Base-by-base conservation (phyloP, 2,113 vertebrate genomes). In the Macaca fascicularis region DNA sequence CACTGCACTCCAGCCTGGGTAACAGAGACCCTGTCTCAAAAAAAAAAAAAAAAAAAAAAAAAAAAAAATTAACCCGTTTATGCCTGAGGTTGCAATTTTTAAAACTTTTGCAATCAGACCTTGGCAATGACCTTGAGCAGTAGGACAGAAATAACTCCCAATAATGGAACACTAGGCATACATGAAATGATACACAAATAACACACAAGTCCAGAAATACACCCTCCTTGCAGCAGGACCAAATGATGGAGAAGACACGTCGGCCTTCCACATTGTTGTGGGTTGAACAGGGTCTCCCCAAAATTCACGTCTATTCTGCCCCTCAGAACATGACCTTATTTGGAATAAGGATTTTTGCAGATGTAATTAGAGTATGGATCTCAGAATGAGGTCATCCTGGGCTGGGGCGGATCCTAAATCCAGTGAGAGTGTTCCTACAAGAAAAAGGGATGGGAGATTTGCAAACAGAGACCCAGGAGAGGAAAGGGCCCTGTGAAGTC, bases 361-460 rank as follows among this genome's bases (percentile, higher is more conserved):
- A 20, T n/a, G 64, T 69, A 57, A 12, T 79, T 74, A 82, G 88
- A 92, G 75, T 25, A 45, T 64, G 22, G 72, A 55, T 57, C 70
- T 96, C 75, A 67, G 50, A 95, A 67, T 55, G 85, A 87, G 70
- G 59, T 76, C 88, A 40, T 25, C 16, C 19, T 32, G 43, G 83
- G 30, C 38, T 45, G 11, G 55, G 30, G 88, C 35, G 48, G 38
- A 23, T n/a, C 78, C 25, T n/a, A 80, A 74, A 61, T 80, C 52
- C 86, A 52, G 19, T 0, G 8, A n/a, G 3, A 25, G 59, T 17
- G 40, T 82, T 82, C 64, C 87, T 17, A 1, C 1, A 25, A 22
- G 48, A 94, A 79, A 75, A 64, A 82, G 74, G 32, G 16, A 38
- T 40, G 55, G 48, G 14, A 16, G 6, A 43, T 27, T 50, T 61